These are phyloP conservation scores for Heliconius melpomene DNA, from an alignment of 1,140 invertebrate species.

Conservation along the genomic window DNA sequence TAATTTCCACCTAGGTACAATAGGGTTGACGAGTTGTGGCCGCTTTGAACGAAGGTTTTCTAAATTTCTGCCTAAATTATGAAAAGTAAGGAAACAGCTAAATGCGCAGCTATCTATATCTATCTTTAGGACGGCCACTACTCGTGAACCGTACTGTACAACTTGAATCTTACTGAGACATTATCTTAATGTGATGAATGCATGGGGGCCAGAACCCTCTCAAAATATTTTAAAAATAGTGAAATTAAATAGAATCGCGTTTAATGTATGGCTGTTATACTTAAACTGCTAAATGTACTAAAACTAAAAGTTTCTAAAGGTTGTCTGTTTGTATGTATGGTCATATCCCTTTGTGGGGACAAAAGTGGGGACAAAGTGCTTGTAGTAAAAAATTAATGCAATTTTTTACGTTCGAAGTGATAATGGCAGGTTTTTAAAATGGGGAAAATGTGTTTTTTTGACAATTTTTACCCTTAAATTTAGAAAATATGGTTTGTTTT, in stretches of 20 bases:
- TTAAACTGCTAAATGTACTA: not conserved
- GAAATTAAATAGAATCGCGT: conserved; percentile 6
- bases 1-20: not conserved
- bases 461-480: not conserved
- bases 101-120: no score
- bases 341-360: not conserved
- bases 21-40: no score
- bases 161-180: not conserved
- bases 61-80: no score
- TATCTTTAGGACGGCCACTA: no score
- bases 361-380: not conserved
- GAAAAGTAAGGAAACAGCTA: no score
- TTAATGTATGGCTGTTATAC: conserved; percentile 6
- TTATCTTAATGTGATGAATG: conserved; percentile 12
- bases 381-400: not conserved
- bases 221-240: conserved; percentile 9
- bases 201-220: not conserved
- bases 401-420: not conserved
- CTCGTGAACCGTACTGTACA: not conserved
- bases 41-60: no score
- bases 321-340: conserved; percentile 4
- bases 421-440: not conserved
- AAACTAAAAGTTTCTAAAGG: conserved; percentile 6
- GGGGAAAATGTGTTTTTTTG: not conserved
- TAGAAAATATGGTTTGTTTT: no score